Conservation (phyloP, 2,113 vertebrate species). For the Hippopotamus amphibius region DNA sequence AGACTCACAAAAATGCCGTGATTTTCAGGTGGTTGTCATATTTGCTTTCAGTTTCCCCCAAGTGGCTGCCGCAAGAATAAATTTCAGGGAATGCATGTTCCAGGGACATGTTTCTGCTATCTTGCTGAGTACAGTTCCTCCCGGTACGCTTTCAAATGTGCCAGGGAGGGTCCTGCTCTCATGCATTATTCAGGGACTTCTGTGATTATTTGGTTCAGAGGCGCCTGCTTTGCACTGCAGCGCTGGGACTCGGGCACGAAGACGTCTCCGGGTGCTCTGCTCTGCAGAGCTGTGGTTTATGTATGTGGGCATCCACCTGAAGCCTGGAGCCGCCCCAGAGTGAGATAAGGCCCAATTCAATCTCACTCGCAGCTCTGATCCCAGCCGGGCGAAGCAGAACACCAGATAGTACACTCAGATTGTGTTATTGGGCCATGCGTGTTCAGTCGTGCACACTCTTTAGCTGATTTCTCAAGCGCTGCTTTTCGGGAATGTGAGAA, state of each 20-base stretch:
- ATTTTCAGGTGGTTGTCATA: not conserved
- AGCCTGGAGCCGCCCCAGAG: constrained; percentile 68
- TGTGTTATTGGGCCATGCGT: constrained; percentile 49
- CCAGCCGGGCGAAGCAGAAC: constrained; percentile 57
- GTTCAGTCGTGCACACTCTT: constrained; percentile 12
- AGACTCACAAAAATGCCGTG: constrained; percentile 61
- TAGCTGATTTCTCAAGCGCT: constrained; percentile 67
- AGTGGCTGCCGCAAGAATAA: constrained; percentile 10
- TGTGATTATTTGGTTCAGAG: constrained; percentile 78
- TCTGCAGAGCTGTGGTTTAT: constrained; percentile 77
- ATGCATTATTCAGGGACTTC: constrained; percentile 82
- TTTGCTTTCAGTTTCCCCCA: constrained; percentile 30
- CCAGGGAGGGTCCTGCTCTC: constrained; percentile 58
- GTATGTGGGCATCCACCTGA: constrained; percentile 71
- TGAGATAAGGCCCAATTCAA: constrained; percentile 74
- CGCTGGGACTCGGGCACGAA: constrained; percentile 71
- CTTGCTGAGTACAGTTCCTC: constrained; percentile 53
- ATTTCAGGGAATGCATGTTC: constrained; percentile 52
- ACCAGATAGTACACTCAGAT: constrained; percentile 70
- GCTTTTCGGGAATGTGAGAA: constrained; percentile 60
- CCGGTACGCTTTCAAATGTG: constrained; percentile 49
- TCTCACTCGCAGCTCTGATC: constrained; percentile 67
- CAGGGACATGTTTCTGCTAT: constrained; percentile 48
- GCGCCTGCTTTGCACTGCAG: constrained; percentile 43
- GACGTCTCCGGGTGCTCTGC: constrained; percentile 38